phyloP scores from a whole-genome alignment of 2,888 invertebrate species.

The Orthonevra nobilis region DNA sequence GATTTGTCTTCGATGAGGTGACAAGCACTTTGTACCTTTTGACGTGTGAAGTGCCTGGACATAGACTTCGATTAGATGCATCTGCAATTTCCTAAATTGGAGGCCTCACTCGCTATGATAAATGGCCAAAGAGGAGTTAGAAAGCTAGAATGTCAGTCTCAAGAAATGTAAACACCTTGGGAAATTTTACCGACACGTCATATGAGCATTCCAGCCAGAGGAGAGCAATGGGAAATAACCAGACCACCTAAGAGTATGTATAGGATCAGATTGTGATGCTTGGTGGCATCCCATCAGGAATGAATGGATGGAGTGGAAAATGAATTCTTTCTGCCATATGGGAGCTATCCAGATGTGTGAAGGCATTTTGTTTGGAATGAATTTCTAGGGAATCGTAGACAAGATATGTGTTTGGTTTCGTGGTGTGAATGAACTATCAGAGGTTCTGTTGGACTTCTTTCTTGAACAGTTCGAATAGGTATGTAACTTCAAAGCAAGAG shows the following conservation, averaged over 20 bases:
- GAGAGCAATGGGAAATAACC: slow-evolving; percentile 17
- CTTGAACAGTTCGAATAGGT: too few species aligned
- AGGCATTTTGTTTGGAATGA: slow-evolving; percentile 22
- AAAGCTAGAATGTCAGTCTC: slow-evolving; percentile 16
- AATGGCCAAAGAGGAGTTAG: slow-evolving; percentile 4
- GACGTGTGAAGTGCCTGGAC: slow-evolving; percentile 31
- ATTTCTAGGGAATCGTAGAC: slow-evolving; percentile 23
- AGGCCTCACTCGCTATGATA: slow-evolving; percentile 19
- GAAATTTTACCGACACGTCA: slow-evolving; percentile 29
- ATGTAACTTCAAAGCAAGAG: too few species aligned
- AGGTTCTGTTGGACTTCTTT: too few species aligned
- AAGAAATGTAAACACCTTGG: slow-evolving; percentile 48
- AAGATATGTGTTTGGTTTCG: too few species aligned
- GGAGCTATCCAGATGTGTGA: slow-evolving; percentile 13
- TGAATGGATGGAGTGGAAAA: slow-evolving; percentile 3
- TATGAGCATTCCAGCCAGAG: slow-evolving; percentile 21
- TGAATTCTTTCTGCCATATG: slow-evolving; percentile 23
- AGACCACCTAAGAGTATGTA: slow-evolving; percentile 41
- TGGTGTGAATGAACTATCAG: too few species aligned
- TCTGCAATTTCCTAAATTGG: slow-evolving; percentile 46
- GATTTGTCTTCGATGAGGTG: slow-evolving; percentile 1
- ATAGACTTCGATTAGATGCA: slow-evolving; percentile 23
- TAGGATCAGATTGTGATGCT: neutral
- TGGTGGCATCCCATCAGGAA: slow-evolving; percentile 10
- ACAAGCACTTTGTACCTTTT: slow-evolving; percentile 26